These are phyloP conservation scores for Sebastolobus altivelis DNA, from an alignment of 2,797 vertebrate genomes.

Conservation along the genomic window DNA sequence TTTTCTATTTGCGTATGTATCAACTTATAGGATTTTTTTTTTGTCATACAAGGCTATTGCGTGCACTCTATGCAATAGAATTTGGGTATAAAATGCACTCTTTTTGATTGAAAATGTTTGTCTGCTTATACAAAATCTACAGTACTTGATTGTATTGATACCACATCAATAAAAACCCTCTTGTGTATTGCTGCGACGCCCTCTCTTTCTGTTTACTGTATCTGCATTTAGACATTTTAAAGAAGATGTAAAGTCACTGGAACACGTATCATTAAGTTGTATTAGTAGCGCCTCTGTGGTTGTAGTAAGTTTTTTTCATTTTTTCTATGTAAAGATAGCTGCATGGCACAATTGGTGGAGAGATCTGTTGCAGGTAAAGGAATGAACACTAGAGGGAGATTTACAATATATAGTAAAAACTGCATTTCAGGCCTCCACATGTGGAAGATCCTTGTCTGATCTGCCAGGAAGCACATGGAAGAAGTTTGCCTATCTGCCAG, in stretches of 20 bases:
- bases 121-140: constrained; percentile 92
- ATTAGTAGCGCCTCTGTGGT: neutral
- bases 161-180: constrained; percentile 92
- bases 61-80: constrained; percentile 91
- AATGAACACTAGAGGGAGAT: constrained; percentile 73
- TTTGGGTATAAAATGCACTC: constrained; percentile 93
- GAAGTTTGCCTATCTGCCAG: neutral
- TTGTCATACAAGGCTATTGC: constrained; percentile 90
- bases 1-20: constrained; percentile 89
- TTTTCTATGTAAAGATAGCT: neutral
- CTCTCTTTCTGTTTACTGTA: constrained; percentile 25
- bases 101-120: constrained; percentile 90
- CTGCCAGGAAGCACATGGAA: neutral
- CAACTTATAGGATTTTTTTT: constrained; percentile 77
- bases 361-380: constrained; percentile 22
- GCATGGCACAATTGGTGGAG: neutral
- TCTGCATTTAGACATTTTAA: neutral
- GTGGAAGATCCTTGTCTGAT: neutral
- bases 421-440: neutral
- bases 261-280: neutral
- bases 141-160: constrained; percentile 95
- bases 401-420: constrained; percentile 6
- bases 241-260: neutral
- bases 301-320: neutral
- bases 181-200: constrained; percentile 74